Evolutionary conservation across 2,888 invertebrate genomes (phyloP).

Genomic region (Drosophila planitibia): DNA sequence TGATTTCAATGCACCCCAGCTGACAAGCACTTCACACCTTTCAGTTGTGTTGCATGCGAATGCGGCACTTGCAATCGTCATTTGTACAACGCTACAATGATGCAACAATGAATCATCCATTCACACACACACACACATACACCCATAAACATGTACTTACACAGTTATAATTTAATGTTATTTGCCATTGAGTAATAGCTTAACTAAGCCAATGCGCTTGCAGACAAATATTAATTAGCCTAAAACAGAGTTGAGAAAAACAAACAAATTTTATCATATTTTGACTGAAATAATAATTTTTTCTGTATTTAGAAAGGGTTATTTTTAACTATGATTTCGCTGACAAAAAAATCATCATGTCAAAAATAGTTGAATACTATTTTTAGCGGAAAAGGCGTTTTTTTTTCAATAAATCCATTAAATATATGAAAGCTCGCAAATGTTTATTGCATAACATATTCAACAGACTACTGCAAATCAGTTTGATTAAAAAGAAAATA

Average conservation of each 20-base stretch:
- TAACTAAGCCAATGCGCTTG: not conserved
- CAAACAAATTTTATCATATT: not conserved
- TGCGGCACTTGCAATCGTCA: conserved; percentile 37
- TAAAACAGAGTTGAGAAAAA: not conserved
- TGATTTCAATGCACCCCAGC: conserved; percentile 50
- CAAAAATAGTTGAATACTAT: not conserved
- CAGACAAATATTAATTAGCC: not conserved
- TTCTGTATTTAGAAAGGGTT: not conserved
- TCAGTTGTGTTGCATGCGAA: conserved; percentile 23
- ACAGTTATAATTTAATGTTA: not conserved
- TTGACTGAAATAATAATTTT: not conserved
- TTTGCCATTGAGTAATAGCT: not conserved
- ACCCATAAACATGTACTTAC: not conserved
- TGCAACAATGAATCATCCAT: not conserved
- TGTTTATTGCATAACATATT: not conserved
- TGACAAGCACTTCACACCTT: conserved; percentile 49
- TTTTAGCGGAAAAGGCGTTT: not conserved
- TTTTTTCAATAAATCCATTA: not conserved
- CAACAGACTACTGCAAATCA: not conserved
- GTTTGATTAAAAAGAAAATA: not conserved
- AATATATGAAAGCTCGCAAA: not conserved
- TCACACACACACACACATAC: not conserved
- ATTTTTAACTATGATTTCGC: not conserved
- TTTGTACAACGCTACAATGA: not conserved
- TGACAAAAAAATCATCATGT: not conserved